phyloP scores from a whole-genome alignment of 2,888 invertebrate species.

The Atrina japonica region DNA sequence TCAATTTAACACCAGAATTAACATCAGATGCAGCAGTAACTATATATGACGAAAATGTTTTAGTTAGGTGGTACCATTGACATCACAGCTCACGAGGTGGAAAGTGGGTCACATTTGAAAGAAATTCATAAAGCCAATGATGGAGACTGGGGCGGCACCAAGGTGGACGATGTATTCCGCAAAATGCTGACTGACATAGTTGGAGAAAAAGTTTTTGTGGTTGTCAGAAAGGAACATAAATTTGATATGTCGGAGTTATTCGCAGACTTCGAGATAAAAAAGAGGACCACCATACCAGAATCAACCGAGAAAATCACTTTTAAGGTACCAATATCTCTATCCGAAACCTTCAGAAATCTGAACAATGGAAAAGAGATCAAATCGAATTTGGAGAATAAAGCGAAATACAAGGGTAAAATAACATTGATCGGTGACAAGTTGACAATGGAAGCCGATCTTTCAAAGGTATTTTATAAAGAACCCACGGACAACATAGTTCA shows the following conservation, averaged over 20 bases:
- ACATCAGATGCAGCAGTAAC: too few relatives aligned
- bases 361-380: not conserved
- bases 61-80: constrained; percentile 39
- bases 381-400: not conserved
- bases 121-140: constrained; percentile 34
- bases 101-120: constrained; percentile 1
- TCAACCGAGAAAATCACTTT: constrained; percentile 16
- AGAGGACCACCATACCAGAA: constrained; percentile 18
- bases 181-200: constrained; percentile 13
- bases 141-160: constrained; percentile 36
- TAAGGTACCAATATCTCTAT: constrained; percentile 15
- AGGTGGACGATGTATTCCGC: constrained; percentile 33
- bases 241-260: constrained; percentile 18
- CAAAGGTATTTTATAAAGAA: constrained; percentile 45
- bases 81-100: constrained; percentile 31
- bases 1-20: too few relatives aligned
- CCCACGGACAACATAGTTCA: constrained; percentile 40
- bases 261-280: constrained; percentile 35
- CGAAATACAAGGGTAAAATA: not conserved
- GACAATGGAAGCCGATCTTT: constrained; percentile 47
- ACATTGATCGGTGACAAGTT: constrained; percentile 51
- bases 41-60: too few relatives aligned
- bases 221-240: constrained; percentile 3
- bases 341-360: not conserved
- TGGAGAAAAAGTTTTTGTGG: not conserved